A percentile compares a stretch with the other conserved stretches of the same genome.
Conservation (phyloP, 2,113 vertebrate species). For the Nibea albiflora region DNA sequence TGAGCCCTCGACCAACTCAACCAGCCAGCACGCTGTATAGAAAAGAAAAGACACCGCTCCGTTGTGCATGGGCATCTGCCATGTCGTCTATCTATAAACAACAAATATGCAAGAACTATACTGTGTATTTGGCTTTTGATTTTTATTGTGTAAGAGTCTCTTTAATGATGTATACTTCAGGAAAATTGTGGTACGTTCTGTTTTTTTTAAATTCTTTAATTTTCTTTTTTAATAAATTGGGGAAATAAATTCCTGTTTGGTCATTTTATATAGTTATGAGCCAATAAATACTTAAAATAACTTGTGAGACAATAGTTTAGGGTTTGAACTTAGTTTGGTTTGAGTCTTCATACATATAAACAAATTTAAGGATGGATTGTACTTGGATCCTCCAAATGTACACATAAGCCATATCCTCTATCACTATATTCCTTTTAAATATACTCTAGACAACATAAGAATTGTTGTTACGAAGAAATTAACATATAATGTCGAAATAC, state of each 20-base stretch:
- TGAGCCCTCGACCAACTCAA: constrained; percentile 39
- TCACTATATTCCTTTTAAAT: no score
- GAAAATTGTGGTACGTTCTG: constrained; percentile 82
- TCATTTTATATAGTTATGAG: constrained; percentile 40
- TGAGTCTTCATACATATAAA: no score
- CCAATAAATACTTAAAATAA: background rate
- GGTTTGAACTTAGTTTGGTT: background rate
- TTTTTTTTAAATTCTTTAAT: constrained; percentile 75
- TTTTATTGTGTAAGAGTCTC: constrained; percentile 78
- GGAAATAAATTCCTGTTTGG: constrained; percentile 58
- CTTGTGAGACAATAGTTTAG: background rate
- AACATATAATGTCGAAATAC: background rate
- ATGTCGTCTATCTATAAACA: constrained; percentile 69
- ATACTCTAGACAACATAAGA: no score
- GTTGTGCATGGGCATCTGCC: constrained; percentile 48
- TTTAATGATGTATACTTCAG: constrained; percentile 82
- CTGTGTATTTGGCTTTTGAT: constrained; percentile 86
- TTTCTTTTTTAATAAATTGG: constrained; percentile 77
- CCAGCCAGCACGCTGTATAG: constrained; percentile 41
- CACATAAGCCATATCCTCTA: no score
- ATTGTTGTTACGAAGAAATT: background rate
- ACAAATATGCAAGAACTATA: constrained; percentile 84
- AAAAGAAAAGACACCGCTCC: constrained; percentile 49
- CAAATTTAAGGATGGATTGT: background rate
- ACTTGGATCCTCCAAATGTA: background rate